Conservation (phyloP, 2,888 invertebrate species). For the Macrophya alboannulata region DNA sequence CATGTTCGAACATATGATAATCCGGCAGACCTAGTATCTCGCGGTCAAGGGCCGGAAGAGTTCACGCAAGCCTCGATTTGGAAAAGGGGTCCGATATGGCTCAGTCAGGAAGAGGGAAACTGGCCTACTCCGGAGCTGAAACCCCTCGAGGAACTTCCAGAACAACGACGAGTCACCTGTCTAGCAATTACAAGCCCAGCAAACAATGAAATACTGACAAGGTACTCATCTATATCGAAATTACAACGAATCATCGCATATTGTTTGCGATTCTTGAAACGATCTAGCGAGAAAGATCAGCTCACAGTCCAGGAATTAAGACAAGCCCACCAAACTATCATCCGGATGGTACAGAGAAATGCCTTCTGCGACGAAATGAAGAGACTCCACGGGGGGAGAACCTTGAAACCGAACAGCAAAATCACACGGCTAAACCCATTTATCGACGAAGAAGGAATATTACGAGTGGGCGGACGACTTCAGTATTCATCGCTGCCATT, state of each 20-base stretch:
- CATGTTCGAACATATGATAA: slow-evolving; percentile 57
- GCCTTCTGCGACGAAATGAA: not conserved
- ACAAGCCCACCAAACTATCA: not conserved
- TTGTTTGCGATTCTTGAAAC: slow-evolving; percentile 36
- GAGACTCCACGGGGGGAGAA: not conserved
- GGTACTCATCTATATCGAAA: slow-evolving; percentile 40
- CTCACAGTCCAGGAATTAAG: not conserved
- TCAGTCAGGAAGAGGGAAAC: not conserved
- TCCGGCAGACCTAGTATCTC: slow-evolving; percentile 59
- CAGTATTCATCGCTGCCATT: not conserved
- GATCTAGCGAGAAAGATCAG: not conserved
- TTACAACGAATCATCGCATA: slow-evolving; percentile 47
- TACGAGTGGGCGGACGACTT: slow-evolving; percentile 3
- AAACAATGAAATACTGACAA: not conserved
- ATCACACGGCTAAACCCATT: not conserved
- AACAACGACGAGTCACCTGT: not conserved
- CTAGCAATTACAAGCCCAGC: not conserved
- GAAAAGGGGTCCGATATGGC: slow-evolving; percentile 29
- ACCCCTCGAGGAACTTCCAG: not conserved
- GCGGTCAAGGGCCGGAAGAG: slow-evolving; percentile 51
- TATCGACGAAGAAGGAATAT: not conserved
- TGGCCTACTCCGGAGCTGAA: slow-evolving; percentile 20
- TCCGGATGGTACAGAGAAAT: not conserved
- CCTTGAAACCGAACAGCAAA: not conserved
- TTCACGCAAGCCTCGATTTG: not conserved